Percentiles rank a stretch among this genome's conserved stretches.
Conservation (phyloP, 1,140 invertebrate species). For the Lithobius niger region DNA sequence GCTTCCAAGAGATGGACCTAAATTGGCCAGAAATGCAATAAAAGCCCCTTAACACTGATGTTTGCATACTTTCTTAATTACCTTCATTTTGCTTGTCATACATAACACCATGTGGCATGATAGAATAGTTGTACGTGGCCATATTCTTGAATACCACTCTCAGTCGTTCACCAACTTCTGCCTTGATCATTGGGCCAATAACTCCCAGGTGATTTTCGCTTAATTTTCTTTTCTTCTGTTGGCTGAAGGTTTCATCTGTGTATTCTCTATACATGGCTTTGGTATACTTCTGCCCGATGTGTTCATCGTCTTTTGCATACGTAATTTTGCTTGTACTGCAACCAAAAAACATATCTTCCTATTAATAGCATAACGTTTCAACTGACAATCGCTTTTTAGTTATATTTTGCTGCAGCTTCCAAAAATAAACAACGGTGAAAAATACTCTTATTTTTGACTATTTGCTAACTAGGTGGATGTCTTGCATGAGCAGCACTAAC, state of each 20-base stretch:
- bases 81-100: slow-evolving; percentile 21
- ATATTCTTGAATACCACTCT: slow-evolving; percentile 24
- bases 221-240: slow-evolving; percentile 15
- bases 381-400: not conserved
- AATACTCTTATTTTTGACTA: not conserved
- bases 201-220: slow-evolving; percentile 22
- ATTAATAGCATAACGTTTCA: not conserved
- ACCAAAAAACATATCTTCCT: not conserved
- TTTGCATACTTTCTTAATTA: too few relatives aligned
- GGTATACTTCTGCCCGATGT: slow-evolving; percentile 24
- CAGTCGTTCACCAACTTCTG: slow-evolving; percentile 25
- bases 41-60: too few relatives aligned
- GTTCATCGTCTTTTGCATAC: slow-evolving; percentile 8
- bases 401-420: not conserved
- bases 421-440: not conserved
- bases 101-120: slow-evolving; percentile 19
- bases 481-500: too few relatives aligned
- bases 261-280: slow-evolving; percentile 27
- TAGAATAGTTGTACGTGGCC: slow-evolving; percentile 18
- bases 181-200: slow-evolving; percentile 26
- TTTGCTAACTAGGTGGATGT: not conserved
- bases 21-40: too few relatives aligned
- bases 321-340: not conserved
- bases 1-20: too few relatives aligned
- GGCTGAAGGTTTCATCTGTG: slow-evolving; percentile 23